phyloP scores from a whole-genome alignment of 2,113 vertebrate species.

The Erythrocebus patas region DNA sequence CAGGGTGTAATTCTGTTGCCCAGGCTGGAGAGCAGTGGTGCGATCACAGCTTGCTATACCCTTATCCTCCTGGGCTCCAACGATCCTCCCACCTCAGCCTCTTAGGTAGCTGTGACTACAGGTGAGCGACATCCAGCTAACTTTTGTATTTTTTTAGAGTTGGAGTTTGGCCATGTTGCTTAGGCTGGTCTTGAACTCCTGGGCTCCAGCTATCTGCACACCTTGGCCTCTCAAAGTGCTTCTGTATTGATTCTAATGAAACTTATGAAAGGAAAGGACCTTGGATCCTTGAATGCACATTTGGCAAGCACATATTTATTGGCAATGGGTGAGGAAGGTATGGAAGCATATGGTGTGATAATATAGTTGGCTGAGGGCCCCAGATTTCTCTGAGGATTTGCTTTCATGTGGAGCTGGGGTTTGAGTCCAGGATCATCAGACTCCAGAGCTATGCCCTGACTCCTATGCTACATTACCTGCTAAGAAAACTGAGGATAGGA shows the following conservation, averaged over 20 bases:
- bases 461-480: not conserved
- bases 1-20: no score
- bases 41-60: no score
- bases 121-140: no score
- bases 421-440: not conserved
- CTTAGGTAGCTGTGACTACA: no score
- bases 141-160: no score
- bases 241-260: not conserved
- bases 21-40: no score
- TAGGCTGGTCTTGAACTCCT: no score
- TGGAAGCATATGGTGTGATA: not conserved
- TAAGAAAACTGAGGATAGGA: not conserved
- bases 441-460: not conserved
- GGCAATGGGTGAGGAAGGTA: not conserved
- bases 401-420: not conserved
- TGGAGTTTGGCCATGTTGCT: no score
- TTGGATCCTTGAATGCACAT: not conserved
- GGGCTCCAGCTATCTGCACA: no score
- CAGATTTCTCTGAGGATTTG: not conserved
- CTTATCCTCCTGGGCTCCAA: no score
- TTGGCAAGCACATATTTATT: not conserved
- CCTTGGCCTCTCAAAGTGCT: no score
- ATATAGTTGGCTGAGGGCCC: not conserved
- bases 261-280: not conserved
- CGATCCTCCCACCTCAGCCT: no score